Percentiles rank a stretch among this genome's conserved stretches.
These are phyloP conservation scores for Columbina picui DNA, from an alignment of 2,113 vertebrate species.

Conservation along the genomic window DNA sequence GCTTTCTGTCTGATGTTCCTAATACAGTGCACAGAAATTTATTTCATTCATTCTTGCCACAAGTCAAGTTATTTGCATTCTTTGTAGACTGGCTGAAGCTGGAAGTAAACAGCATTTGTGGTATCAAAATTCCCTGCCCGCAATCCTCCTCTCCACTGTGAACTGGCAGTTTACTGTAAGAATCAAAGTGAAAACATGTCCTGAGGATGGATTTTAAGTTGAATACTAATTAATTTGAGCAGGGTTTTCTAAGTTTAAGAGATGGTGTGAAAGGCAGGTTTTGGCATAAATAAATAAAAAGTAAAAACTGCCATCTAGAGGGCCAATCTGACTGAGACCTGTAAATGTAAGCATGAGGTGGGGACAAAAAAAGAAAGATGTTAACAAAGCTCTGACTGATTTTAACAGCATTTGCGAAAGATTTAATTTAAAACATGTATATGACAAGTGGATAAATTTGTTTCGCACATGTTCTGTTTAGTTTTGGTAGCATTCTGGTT, in stretches of 20 bases:
- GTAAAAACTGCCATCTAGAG: neutral
- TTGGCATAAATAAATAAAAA: neutral
- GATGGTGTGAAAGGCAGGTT: neutral
- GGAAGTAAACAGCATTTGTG: conserved; percentile 2
- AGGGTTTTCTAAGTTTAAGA: neutral
- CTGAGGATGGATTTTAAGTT: neutral
- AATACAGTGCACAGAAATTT: neutral
- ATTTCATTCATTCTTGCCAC: neutral
- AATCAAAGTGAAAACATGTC: neutral
- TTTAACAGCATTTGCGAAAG: neutral
- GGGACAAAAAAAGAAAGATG: neutral
- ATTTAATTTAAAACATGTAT: neutral
- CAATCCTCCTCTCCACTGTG: neutral
- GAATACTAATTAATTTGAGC: neutral
- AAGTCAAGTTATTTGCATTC: neutral
- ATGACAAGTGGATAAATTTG: neutral
- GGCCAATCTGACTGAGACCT: neutral
- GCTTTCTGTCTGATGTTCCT: neutral
- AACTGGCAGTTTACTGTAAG: neutral
- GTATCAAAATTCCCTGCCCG: neutral
- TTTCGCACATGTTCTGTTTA: neutral
- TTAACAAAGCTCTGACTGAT: neutral
- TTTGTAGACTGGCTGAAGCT: neutral
- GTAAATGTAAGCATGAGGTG: neutral
- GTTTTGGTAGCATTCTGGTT: neutral